These are phyloP conservation scores for Tetragnatha montana DNA, from an alignment of 2,888 invertebrate genomes.

Conservation along the genomic window DNA sequence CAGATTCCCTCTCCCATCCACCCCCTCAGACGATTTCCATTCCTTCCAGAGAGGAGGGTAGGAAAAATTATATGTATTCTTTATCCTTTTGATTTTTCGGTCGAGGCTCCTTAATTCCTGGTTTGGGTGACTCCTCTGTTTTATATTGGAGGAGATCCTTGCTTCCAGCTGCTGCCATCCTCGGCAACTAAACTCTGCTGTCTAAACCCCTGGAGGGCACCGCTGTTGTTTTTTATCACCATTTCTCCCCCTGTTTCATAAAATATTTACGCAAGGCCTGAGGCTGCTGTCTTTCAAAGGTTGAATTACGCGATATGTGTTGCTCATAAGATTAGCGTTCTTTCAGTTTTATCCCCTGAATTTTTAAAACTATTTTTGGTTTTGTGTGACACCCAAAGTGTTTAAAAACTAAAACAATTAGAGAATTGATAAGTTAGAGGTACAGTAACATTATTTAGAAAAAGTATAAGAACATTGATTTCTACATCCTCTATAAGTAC, in stretches of 20 bases:
- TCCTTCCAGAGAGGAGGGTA: slow-evolving; percentile 5
- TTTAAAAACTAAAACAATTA: too few relatives aligned
- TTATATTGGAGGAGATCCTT: slow-evolving; percentile 37
- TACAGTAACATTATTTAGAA: too few relatives aligned
- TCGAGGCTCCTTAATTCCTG: slow-evolving; percentile 46
- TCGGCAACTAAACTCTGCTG: slow-evolving; percentile 37
- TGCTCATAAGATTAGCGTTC: too few relatives aligned
- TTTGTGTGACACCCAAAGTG: too few relatives aligned
- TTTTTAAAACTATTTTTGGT: too few relatives aligned
- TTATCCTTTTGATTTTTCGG: slow-evolving; percentile 48
- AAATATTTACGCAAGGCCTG: slow-evolving; percentile 62
- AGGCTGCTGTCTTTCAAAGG: slow-evolving; percentile 47
- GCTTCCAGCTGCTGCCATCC: slow-evolving; percentile 57
- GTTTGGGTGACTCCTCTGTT: slow-evolving; percentile 20
- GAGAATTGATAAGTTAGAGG: too few relatives aligned
- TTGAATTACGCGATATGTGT: slow-evolving; percentile 47
- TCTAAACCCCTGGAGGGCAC: slow-evolving; percentile 32
- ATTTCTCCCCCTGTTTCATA: slow-evolving; percentile 58
- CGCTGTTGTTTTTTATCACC: slow-evolving; percentile 43
- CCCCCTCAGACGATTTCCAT: background rate
- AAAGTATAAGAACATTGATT: too few relatives aligned
- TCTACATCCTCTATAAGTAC: too few relatives aligned
- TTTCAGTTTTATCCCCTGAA: too few relatives aligned
- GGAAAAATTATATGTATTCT: slow-evolving; percentile 32
- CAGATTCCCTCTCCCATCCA: background rate